Conservation (phyloP, 2,888 invertebrate species). For the Matsumyia berberina region DNA sequence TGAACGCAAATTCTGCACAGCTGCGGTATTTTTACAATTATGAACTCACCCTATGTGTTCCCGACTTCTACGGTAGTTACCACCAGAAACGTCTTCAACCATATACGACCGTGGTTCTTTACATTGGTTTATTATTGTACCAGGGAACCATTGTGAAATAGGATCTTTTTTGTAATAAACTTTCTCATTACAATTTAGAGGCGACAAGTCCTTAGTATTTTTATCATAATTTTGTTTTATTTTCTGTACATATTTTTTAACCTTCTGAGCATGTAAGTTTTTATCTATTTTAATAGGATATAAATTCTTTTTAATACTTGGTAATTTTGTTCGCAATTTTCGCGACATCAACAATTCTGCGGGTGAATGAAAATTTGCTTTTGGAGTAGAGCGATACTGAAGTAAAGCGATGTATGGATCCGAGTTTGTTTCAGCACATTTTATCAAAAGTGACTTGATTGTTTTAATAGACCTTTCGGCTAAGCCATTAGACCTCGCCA, state of each 20-base stretch:
- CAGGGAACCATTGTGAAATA: slow-evolving; percentile 30
- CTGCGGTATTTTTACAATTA: no score
- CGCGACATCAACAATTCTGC: slow-evolving; percentile 30
- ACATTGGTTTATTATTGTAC: slow-evolving; percentile 18
- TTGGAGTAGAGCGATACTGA: slow-evolving; percentile 25
- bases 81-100: background rate
- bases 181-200: background rate
- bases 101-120: slow-evolving; percentile 26
- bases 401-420: slow-evolving; percentile 43
- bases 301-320: slow-evolving; percentile 2
- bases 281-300: slow-evolving; percentile 13
- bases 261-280: slow-evolving; percentile 2
- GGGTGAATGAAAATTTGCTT: slow-evolving; percentile 28
- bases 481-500: slow-evolving; percentile 23
- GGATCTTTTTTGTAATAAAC: slow-evolving; percentile 26
- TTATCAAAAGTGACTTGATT: slow-evolving; percentile 13
- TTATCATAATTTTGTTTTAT: slow-evolving; percentile 8
- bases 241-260: background rate
- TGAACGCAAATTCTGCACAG: no score
- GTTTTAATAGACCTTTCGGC: slow-evolving; percentile 35
- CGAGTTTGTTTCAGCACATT: slow-evolving; percentile 32
- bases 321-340: slow-evolving; percentile 10
- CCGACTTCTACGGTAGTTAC: slow-evolving; percentile 26
- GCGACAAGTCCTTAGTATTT: slow-evolving; percentile 7
- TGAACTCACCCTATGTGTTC: no score